These are phyloP conservation scores for Spisula subtruncata DNA, from an alignment of 2,888 invertebrate species.

Conservation along the genomic window DNA sequence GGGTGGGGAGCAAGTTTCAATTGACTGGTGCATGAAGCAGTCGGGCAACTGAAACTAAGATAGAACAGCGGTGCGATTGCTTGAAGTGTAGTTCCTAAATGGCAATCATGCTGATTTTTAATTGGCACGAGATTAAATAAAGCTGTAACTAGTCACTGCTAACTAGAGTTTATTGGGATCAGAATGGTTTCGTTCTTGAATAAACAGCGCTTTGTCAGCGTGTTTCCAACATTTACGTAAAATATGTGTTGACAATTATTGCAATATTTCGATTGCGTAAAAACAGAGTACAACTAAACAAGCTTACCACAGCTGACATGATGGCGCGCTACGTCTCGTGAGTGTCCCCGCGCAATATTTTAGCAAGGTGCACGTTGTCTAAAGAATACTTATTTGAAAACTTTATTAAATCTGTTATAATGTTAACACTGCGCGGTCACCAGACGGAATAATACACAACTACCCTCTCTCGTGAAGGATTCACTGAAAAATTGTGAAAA, in stretches of 20 bases:
- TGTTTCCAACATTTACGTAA: neutral
- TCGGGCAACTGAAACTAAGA: too few relatives aligned
- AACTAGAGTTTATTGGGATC: too few relatives aligned
- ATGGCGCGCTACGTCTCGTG: constrained; percentile 16
- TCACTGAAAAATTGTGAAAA: neutral
- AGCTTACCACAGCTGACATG: constrained; percentile 18
- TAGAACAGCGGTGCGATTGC: too few relatives aligned
- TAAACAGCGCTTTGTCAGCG: too few relatives aligned
- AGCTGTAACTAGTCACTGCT: too few relatives aligned
- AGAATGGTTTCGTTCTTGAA: too few relatives aligned
- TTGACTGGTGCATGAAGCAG: too few relatives aligned
- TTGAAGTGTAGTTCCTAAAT: too few relatives aligned
- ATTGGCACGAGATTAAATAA: too few relatives aligned
- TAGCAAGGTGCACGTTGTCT: neutral
- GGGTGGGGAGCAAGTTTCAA: too few relatives aligned
- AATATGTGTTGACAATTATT: neutral
- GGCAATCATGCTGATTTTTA: too few relatives aligned
- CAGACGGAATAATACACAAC: neutral
- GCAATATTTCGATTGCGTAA: too few relatives aligned
- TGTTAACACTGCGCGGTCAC: constrained; percentile 10
- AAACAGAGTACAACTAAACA: neutral
- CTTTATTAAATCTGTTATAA: neutral
- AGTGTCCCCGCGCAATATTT: constrained; percentile 15
- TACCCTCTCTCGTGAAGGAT: neutral
- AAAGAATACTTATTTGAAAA: neutral